Evolutionary conservation across 1,140 invertebrate species (phyloP), one percentile per base, ranked within the genome.

Genomic region (Pantala flavescens): DNA sequence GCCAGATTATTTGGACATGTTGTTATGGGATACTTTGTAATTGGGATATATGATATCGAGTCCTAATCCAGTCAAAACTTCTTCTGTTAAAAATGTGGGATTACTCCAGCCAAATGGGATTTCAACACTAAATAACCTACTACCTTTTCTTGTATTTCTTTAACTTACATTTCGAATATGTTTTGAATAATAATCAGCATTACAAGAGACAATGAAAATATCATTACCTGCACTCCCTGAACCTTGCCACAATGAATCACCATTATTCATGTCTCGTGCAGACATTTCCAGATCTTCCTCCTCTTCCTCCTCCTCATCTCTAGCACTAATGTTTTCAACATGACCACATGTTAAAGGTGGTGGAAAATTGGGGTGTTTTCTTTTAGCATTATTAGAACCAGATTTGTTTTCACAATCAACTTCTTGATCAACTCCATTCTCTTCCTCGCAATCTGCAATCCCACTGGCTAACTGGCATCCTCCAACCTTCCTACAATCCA

Each of bases 181-280:
- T n/a, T n/a, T n/a, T n/a, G n/a, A n/a, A n/a, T n/a, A n/a, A n/a
- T n/a, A n/a, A n/a, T n/a, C n/a, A n/a, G n/a, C n/a, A 63, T 63
- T 63, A 63, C 12, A 7, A 63, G 49, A 63, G 12, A 21, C 2
- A 63, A 3, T 7, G 49, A 7, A 63, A 3, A 63, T 14, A 12
- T 63, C 3, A 63, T 7, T 63, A 42, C 71, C 71, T 36, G 42
- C 71, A 28, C 71, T 72, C 12, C 28, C 42, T 16, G 28, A 72
- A 23, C 75, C 74, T 70, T 76, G 76, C 82, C 82, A 82, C 71
- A 77, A 80, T 43, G 83, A 81, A 63, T 63, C 49, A 63, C 49
- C 49, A 72, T 75, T 76, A 36, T 75, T 72, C 71, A 72, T 28
- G 28, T 72, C 74, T 19, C 74, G 71, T 16, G 76, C 3, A 9